Conservation (phyloP, 1,140 invertebrate species). For the Hermatobates lingyangjiaoensis region DNA sequence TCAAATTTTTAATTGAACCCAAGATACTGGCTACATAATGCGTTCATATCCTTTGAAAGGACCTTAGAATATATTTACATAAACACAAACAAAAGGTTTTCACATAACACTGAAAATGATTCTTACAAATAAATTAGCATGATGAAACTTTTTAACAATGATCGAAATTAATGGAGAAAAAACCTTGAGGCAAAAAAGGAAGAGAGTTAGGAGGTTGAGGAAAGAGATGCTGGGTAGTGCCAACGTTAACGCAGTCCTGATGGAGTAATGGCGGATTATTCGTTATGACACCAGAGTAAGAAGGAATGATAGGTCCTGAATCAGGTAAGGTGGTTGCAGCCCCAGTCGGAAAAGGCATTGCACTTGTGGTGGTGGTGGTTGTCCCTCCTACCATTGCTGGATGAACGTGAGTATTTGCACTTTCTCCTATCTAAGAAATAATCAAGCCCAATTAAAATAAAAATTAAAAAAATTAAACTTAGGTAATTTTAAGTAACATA, state of each 20-base stretch:
- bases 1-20: too few species aligned
- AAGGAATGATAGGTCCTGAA: not conserved
- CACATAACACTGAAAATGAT: too few species aligned
- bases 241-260: conserved; percentile 6
- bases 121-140: too few species aligned
- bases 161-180: not conserved
- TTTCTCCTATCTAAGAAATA: too few species aligned
- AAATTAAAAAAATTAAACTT: too few species aligned
- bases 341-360: not conserved
- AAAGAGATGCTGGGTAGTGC: conserved; percentile 19
- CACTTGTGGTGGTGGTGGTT: not conserved
- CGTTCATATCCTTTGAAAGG: too few species aligned
- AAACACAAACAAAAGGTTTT: too few species aligned
- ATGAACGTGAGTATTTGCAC: too few species aligned
- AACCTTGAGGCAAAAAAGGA: not conserved
- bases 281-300: not conserved
- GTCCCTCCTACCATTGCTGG: not conserved
- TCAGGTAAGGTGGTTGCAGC: not conserved
- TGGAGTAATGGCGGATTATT: not conserved
- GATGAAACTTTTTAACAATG: not conserved
- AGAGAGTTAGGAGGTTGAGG: conserved; percentile 16
- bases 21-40: too few species aligned
- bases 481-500: too few species aligned
- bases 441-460: too few species aligned
- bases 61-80: too few species aligned